Evolutionary conservation across 2,888 invertebrate species (phyloP).

Genomic region (Slavum lentiscoides): DNA sequence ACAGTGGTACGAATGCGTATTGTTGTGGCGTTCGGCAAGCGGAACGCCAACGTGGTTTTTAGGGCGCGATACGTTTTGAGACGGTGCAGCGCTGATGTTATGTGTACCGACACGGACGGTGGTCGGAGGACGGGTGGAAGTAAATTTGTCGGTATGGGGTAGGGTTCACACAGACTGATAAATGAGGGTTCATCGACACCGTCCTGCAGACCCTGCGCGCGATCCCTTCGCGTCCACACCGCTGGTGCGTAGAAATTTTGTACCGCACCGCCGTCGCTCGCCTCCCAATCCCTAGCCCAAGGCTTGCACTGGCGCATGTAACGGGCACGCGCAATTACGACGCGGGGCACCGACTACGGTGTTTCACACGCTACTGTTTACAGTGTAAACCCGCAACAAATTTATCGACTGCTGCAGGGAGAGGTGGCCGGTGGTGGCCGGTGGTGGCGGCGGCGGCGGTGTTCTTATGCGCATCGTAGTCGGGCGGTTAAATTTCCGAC

Average conservation of each 20-base stretch:
- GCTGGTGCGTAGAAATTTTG: too few relatives aligned
- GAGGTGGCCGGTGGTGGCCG: too few relatives aligned
- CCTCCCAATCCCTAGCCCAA: not conserved
- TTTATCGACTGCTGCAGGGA: not conserved
- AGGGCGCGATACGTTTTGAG: slow-evolving; percentile 12
- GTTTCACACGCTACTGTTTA: not conserved
- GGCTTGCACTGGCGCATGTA: slow-evolving; percentile 33
- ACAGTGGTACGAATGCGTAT: too few relatives aligned
- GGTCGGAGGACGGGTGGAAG: slow-evolving; percentile 57
- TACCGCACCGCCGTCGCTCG: not conserved
- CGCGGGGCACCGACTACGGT: too few relatives aligned
- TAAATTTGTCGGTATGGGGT: not conserved
- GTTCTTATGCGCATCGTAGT: not conserved
- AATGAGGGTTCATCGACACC: slow-evolving; percentile 61
- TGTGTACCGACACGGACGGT: not conserved
- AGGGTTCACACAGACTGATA: slow-evolving; percentile 59
- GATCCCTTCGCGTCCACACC: not conserved
- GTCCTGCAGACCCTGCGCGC: slow-evolving; percentile 51
- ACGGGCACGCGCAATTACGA: not conserved
- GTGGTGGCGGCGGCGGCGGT: too few relatives aligned
- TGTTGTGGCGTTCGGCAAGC: too few relatives aligned
- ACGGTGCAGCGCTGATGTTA: not conserved
- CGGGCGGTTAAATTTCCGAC: too few relatives aligned
- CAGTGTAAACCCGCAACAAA: not conserved
- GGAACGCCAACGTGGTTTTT: not conserved